A percentile compares a stretch with the other conserved stretches of the same genome.
These are phyloP conservation scores for Anguilla anguilla DNA, from an alignment of 2,797 vertebrate species.

Conservation along the genomic window DNA sequence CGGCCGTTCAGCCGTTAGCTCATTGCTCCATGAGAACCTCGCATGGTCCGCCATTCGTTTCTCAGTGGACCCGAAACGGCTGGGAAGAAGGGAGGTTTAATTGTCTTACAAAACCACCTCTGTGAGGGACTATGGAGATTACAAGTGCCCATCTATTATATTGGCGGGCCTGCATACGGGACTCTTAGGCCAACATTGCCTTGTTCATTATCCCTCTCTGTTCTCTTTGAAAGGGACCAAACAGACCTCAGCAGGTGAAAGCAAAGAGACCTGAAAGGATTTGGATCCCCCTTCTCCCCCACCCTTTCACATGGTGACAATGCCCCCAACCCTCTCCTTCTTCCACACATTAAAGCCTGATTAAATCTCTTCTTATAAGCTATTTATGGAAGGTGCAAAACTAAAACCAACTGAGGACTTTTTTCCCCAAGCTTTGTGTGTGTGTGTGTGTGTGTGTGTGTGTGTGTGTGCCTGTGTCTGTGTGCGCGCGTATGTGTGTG, in stretches of 20 bases:
- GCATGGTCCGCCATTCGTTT: slow-evolving; percentile 79
- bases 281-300: slow-evolving; percentile 59
- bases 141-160: slow-evolving; percentile 87
- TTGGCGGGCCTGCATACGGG: slow-evolving; percentile 77
- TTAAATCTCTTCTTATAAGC: slow-evolving; percentile 90
- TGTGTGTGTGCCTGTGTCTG: slow-evolving; percentile 20
- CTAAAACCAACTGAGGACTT: slow-evolving; percentile 87
- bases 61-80: slow-evolving; percentile 80
- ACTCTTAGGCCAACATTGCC: slow-evolving; percentile 82
- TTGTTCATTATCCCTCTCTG: slow-evolving; percentile 85
- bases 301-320: slow-evolving; percentile 86
- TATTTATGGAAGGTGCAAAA: slow-evolving; percentile 89
- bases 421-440: slow-evolving; percentile 43
- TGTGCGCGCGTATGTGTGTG: slow-evolving; percentile 27
- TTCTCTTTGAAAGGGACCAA: slow-evolving; percentile 94
- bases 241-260: slow-evolving; percentile 98
- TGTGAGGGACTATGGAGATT: slow-evolving; percentile 83
- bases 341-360: slow-evolving; percentile 89
- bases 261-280: slow-evolving; percentile 92
- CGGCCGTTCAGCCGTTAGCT: slow-evolving; percentile 76
- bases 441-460: slow-evolving; percentile 19
- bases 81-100: slow-evolving; percentile 79
- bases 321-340: slow-evolving; percentile 80
- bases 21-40: slow-evolving; percentile 76
- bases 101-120: slow-evolving; percentile 78